These are phyloP conservation scores for Cyprinodon diabolis DNA, from an alignment of 2,797 vertebrate genomes.

Conservation along the genomic window DNA sequence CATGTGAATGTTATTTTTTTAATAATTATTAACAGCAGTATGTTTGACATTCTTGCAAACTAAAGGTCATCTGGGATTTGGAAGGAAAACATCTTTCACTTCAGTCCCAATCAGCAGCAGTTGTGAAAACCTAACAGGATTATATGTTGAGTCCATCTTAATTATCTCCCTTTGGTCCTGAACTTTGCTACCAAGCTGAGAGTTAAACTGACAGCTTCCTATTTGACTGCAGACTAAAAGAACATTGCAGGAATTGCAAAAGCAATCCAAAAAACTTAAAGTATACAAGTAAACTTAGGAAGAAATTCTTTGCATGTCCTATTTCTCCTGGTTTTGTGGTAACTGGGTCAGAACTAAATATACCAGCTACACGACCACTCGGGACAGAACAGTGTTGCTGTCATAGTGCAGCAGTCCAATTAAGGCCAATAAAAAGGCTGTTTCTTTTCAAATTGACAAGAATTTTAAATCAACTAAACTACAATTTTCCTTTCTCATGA, in stretches of 20 bases:
- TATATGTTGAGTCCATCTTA: neutral
- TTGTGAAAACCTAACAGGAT: conserved; percentile 18
- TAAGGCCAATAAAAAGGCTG: conserved; percentile 56
- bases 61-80: conserved; percentile 6
- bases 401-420: conserved; percentile 67
- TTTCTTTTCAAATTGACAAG: conserved; percentile 17
- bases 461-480: neutral
- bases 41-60: conserved; percentile 5
- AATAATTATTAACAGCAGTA: neutral
- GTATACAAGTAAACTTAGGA: conserved; percentile 30
- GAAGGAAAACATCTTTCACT: conserved; percentile 25
- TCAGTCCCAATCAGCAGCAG: conserved; percentile 13
- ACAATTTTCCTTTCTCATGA: neutral
- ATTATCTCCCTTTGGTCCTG: neutral
- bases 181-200: neutral
- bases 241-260: conserved; percentile 5
- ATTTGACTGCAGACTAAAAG: neutral
- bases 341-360: conserved; percentile 81
- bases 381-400: conserved; percentile 68
- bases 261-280: conserved; percentile 38
- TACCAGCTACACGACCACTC: conserved; percentile 72
- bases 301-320: conserved; percentile 64
- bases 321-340: conserved; percentile 77
- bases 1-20: neutral
- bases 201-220: neutral